Percentiles rank a stretch among this genome's conserved stretches.
Evolutionary conservation across 1,140 invertebrate genomes (phyloP).

Genomic region (Octopus sinensis): DNA sequence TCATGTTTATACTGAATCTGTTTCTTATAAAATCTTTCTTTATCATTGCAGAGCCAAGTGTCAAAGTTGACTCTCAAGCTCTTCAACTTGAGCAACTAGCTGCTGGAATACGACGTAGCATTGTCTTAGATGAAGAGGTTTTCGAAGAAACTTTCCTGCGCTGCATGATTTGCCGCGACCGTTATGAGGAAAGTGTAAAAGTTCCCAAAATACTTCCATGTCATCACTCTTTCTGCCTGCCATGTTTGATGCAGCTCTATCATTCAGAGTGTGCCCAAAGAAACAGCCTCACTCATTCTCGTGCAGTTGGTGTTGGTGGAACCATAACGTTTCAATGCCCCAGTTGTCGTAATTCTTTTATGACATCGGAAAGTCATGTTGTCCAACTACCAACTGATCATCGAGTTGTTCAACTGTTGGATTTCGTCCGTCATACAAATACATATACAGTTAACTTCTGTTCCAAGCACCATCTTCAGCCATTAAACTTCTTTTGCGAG

Average conservation of each 20-base stretch:
- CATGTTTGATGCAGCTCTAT: constrained; percentile 60
- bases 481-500: constrained; percentile 49
- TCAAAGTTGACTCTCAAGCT: not conserved
- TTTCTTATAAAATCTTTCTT: not conserved
- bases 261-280: constrained; percentile 32
- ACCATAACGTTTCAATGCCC: constrained; percentile 41
- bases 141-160: constrained; percentile 41
- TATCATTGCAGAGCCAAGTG: not conserved
- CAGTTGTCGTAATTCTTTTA: constrained; percentile 34
- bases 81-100: constrained; percentile 2
- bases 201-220: constrained; percentile 46
- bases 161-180: constrained; percentile 36
- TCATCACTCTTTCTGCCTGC: constrained; percentile 52
- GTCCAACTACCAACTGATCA: constrained; percentile 41
- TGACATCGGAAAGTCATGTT: constrained; percentile 36
- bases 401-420: constrained; percentile 41
- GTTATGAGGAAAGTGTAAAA: constrained; percentile 19
- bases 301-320: not conserved
- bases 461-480: constrained; percentile 38
- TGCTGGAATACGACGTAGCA: constrained; percentile 32
- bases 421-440: constrained; percentile 40
- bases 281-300: constrained; percentile 20
- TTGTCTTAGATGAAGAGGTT: constrained; percentile 40
- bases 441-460: constrained; percentile 40
- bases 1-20: not conserved